Conservation (phyloP, 2,113 vertebrate genomes). For the Nothoprocta perdicaria region DNA sequence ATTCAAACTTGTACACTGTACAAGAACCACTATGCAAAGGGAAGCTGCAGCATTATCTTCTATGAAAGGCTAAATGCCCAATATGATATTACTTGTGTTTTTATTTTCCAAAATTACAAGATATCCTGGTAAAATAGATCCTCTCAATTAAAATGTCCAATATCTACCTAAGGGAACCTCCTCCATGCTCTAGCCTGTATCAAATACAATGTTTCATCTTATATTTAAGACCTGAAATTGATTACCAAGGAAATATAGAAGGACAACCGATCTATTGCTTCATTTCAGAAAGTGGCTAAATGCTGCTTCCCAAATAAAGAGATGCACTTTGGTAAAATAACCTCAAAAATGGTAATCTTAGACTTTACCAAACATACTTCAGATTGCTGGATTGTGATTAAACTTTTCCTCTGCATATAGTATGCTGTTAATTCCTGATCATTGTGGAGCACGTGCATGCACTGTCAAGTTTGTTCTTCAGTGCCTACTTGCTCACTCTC, state of each 20-base stretch:
- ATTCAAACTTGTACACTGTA: neutral
- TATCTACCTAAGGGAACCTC: neutral
- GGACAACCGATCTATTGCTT: neutral
- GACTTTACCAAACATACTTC: neutral
- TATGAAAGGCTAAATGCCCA: neutral
- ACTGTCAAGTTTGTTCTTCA: neutral
- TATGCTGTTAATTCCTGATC: neutral
- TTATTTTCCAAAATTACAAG: neutral
- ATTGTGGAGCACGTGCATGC: neutral
- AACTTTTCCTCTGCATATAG: constrained; percentile 4
- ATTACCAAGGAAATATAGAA: neutral
- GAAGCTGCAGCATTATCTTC: neutral
- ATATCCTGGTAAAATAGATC: neutral
- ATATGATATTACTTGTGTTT: neutral
- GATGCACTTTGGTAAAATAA: neutral
- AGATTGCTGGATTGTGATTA: neutral
- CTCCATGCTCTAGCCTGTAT: neutral
- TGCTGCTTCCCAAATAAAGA: neutral
- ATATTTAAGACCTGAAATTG: neutral
- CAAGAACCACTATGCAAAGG: neutral
- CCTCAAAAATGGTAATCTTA: neutral
- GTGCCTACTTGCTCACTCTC: neutral
- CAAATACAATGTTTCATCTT: neutral
- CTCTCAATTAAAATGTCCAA: neutral
- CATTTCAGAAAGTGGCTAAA: neutral